Percentiles rank a stretch among this genome's conserved stretches.
Evolutionary conservation across 2,113 vertebrate species (phyloP).

Genomic region (Mustela lutreola): DNA sequence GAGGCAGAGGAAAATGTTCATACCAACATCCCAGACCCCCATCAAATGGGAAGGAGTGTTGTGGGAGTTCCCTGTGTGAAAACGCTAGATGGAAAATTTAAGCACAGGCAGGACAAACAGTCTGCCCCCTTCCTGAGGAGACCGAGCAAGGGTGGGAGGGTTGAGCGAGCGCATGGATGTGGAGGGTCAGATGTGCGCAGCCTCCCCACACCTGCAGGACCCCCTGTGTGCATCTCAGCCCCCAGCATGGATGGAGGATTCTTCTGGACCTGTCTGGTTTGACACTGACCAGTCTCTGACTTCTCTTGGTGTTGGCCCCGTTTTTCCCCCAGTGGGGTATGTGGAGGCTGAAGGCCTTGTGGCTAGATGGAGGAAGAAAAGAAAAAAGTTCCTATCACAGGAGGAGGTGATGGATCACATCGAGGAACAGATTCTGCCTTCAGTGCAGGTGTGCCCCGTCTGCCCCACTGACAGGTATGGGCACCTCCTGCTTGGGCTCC

Average conservation of each 20-base stretch:
- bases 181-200: neutral
- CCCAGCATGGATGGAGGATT: neutral
- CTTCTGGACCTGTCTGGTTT: neutral
- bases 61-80: neutral
- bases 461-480: no score
- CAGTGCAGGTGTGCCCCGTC: accelerated
- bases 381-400: neutral
- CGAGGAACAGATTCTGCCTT: neutral
- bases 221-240: neutral
- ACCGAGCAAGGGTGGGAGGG: neutral
- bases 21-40: neutral
- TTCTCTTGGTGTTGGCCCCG: neutral
- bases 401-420: neutral
- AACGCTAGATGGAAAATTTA: neutral
- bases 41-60: neutral
- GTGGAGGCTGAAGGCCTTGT: neutral
- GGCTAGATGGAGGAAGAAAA: neutral
- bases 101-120: neutral
- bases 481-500: neutral
- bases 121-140: neutral
- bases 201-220: neutral
- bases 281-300: neutral
- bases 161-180: neutral
- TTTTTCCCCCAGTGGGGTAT: neutral
- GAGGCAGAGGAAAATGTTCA: neutral